Conservation (phyloP, 2,888 invertebrate species). For the Epiblema foenella region DNA sequence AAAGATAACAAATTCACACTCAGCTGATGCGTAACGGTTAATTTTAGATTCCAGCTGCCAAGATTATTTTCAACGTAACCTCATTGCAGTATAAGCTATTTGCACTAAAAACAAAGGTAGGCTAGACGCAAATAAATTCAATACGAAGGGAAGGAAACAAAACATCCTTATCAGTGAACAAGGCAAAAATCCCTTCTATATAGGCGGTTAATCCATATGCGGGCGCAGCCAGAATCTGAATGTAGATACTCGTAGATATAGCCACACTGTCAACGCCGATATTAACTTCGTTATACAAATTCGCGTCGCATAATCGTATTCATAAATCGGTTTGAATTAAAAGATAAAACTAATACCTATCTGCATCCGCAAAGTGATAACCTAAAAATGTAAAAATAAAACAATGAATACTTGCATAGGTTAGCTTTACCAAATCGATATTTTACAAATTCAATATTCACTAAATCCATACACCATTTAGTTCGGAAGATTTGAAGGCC, state of each 20-base stretch:
- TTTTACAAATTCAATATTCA: background rate
- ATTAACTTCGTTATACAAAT: conserved; percentile 26
- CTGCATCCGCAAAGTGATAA: too few relatives aligned
- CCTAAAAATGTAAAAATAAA: too few relatives aligned
- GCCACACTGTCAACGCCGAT: background rate
- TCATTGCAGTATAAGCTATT: background rate
- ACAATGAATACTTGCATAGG: too few relatives aligned
- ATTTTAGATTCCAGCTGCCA: conserved; percentile 35
- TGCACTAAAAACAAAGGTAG: background rate
- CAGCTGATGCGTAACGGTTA: conserved; percentile 29
- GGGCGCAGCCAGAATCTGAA: conserved; percentile 22
- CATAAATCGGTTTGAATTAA: conserved; percentile 29
- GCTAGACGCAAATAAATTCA: background rate
- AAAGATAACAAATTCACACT: conserved; percentile 21
- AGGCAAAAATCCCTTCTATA: conserved; percentile 17
- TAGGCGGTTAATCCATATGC: conserved; percentile 20
- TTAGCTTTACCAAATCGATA: background rate
- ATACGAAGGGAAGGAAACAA: conserved; percentile 11
- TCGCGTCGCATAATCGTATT: conserved; percentile 28
- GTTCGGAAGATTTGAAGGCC: background rate
- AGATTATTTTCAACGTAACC: conserved; percentile 26
- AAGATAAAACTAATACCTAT: background rate
- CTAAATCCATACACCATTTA: background rate
- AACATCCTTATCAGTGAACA: conserved; percentile 23
- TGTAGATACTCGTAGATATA: conserved; percentile 13